Base-by-base conservation (phyloP, 2,888 invertebrate genomes). In the Litoditis marina region DNA sequence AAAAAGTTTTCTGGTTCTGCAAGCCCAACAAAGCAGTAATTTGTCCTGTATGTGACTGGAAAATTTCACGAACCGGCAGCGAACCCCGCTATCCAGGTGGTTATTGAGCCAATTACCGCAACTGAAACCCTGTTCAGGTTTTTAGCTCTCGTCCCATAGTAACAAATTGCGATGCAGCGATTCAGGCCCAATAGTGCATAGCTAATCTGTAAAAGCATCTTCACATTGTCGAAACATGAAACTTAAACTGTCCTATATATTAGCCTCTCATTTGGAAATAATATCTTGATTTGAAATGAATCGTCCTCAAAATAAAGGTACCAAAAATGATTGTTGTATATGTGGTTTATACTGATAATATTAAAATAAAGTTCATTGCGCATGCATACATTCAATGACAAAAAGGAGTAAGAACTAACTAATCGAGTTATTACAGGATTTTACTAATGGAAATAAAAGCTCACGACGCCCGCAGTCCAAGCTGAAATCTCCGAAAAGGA, bases 101-200 rank as follows among this genome's bases (percentile, higher is more conserved):
- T 69, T 28, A 61, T 63, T 5, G 78, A 77, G n/a, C 73, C 76
- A 13, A 67, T 66, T 22, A 80, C 25, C 2, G 80, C 80, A 7
- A 80, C 73, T 2, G 74, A 75, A 13, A 80, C 79, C 46, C 75
- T 70, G 65, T 80, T 80, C 31, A 80, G 59, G 6, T 66, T 52
- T 50, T 73, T 68, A 19, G 80, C 80, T 62, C 71, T 70, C 8
- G 80, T 80, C 22, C 79, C 78, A 64, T 80, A 80, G 63, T 73
- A 80, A 62, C 80, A 78, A 39, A 80, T 80, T 1, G 80, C 80
- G 36, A 80, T 79, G 58, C 80, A 80, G 7, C 80, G 69, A 57
- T 76, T 76, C 64, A 70, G 61, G 44, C 73, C 73, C 2, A 73
- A 60, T 64, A 73, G 63, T 3, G 73, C 73, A 56, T 73, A 73